phyloP scores from a whole-genome alignment of 1,140 invertebrate genomes.

The Papilio dardanus region DNA sequence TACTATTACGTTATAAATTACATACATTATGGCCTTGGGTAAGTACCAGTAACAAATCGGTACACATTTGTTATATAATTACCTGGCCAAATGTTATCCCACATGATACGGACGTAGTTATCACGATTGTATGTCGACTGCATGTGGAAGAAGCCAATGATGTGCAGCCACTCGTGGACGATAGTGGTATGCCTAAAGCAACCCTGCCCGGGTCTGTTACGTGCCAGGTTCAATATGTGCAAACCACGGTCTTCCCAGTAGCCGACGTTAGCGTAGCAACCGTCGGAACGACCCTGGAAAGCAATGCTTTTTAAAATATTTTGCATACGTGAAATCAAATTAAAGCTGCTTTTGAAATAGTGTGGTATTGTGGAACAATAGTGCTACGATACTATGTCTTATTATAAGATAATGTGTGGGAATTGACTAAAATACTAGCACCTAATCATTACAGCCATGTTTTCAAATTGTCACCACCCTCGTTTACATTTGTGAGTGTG shows the following conservation, averaged over 20 bases:
- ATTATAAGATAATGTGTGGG: background rate
- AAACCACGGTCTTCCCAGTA: constrained; percentile 54
- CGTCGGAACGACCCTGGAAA: constrained; percentile 64
- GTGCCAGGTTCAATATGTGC: constrained; percentile 78
- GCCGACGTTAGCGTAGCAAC: constrained; percentile 80
- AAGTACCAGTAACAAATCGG: too few species aligned
- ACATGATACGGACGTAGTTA: constrained; percentile 85
- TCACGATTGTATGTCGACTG: constrained; percentile 88
- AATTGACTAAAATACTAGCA: background rate
- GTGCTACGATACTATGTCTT: too few species aligned
- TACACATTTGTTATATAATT: background rate
- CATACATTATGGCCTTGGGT: too few species aligned
- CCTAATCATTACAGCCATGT: background rate
- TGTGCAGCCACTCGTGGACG: constrained; percentile 87
- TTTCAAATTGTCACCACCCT: too few species aligned
- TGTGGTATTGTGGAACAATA: too few species aligned
- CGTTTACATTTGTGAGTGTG: background rate
- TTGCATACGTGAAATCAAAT: too few species aligned
- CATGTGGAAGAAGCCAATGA: constrained; percentile 88
- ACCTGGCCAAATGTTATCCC: constrained; percentile 85
- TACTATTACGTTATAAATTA: too few species aligned
- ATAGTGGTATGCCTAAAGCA: constrained; percentile 77
- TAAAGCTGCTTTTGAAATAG: too few species aligned
- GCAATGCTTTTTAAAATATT: background rate
- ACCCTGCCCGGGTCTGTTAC: constrained; percentile 59